phyloP scores from a whole-genome alignment of 2,797 vertebrate genomes.

The Darevskia nairensis region DNA sequence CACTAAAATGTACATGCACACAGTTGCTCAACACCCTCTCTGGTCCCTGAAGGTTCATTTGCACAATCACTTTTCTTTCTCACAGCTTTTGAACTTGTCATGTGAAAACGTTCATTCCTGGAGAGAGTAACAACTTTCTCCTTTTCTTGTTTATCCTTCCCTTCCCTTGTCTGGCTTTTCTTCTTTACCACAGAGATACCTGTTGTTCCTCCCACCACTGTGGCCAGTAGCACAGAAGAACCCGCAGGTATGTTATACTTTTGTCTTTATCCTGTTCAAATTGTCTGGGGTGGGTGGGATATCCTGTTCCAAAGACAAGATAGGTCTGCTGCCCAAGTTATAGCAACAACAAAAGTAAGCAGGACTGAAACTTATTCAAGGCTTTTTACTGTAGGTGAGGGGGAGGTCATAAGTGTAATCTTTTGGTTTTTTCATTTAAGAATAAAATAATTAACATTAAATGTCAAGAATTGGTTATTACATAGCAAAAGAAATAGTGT shows the following conservation, averaged over 20 bases:
- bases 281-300: neutral
- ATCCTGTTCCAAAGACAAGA: too few species aligned
- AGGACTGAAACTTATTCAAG: neutral
- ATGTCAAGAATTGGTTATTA: neutral
- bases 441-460: neutral
- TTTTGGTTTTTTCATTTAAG: neutral
- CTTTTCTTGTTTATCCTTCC: neutral
- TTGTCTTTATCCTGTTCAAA: neutral
- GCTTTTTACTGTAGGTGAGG: neutral
- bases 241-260: constrained; percentile 84
- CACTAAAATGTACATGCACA: neutral
- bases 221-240: constrained; percentile 90
- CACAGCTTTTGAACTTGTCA: neutral
- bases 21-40: neutral
- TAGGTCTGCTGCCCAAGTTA: neutral
- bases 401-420: too few species aligned
- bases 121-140: constrained; percentile 7
- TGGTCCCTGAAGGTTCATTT: neutral
- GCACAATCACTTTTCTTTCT: neutral
- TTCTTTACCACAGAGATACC: constrained; percentile 88
- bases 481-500: neutral
- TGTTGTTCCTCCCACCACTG: constrained; percentile 87
- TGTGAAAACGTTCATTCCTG: neutral
- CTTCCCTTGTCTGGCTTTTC: constrained; percentile 32
- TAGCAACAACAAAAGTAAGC: neutral